Percentiles rank a stretch among this genome's conserved stretches.
Evolutionary conservation across 2,888 invertebrate genomes (phyloP).

Genomic region (Drosophila mercatorum): DNA sequence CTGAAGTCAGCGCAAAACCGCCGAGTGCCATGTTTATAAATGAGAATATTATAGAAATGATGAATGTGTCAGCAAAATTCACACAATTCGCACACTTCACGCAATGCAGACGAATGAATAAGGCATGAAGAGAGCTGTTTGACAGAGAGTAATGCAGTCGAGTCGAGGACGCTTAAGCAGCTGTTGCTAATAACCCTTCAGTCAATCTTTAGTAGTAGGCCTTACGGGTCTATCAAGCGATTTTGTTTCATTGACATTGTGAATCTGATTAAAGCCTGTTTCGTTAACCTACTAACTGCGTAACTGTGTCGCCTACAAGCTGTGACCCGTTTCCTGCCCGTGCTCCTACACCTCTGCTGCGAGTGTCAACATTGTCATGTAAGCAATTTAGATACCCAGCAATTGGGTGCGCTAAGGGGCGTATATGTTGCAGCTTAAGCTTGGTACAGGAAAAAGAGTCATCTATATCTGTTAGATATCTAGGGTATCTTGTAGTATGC

Average conservation of each 20-base stretch:
- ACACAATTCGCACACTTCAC: neutral
- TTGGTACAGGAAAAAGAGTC: too few relatives aligned
- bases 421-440: neutral
- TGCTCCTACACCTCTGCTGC: conserved; percentile 18
- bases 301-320: conserved; percentile 25
- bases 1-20: conserved; percentile 15
- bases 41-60: conserved; percentile 29
- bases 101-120: conserved; percentile 12
- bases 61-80: conserved; percentile 26
- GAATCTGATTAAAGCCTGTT: conserved; percentile 35
- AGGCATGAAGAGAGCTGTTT: neutral
- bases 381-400: conserved; percentile 13
- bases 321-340: neutral
- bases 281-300: conserved; percentile 18
- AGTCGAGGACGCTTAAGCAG: conserved; percentile 10
- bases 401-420: neutral
- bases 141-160: conserved; percentile 2
- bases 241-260: conserved; percentile 29
- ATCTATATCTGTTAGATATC: neutral
- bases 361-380: conserved; percentile 28
- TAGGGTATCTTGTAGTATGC: conserved; percentile 17
- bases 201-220: conserved; percentile 8
- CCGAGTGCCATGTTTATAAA: conserved; percentile 34
- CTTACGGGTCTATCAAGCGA: conserved; percentile 6
- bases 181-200: conserved; percentile 14